Percentiles rank a stretch among this genome's conserved stretches.
phyloP scores from a whole-genome alignment of 1,140 invertebrate species.

The Anoplolepis gracilipes region DNA sequence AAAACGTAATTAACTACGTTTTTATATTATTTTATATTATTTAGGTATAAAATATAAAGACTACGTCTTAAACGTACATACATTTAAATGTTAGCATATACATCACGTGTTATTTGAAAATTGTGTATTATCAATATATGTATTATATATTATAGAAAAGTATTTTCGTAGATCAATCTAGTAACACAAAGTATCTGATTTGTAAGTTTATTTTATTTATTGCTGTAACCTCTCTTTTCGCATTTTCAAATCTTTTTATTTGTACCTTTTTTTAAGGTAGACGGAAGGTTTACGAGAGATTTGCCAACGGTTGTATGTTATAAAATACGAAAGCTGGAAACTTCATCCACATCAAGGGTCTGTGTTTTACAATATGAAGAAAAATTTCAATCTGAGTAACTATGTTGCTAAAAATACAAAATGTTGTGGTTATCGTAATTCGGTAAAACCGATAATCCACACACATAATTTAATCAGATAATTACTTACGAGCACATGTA shows the following conservation, averaged over 20 bases:
- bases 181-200: background rate
- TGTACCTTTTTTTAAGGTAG: background rate
- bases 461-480: constrained; percentile 36
- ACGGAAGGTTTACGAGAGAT: constrained; percentile 1
- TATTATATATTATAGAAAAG: too few species aligned
- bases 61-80: too few species aligned
- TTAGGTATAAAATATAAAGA: background rate
- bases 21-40: too few species aligned
- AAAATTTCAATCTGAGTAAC: constrained; percentile 21
- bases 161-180: background rate
- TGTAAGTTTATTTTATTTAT: background rate
- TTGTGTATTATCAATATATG: too few species aligned
- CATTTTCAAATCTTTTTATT: background rate
- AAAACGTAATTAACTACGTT: too few species aligned
- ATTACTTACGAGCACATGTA: background rate
- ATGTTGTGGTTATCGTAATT: too few species aligned
- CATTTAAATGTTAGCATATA: too few species aligned
- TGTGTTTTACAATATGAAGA: constrained; percentile 3
- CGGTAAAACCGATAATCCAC: constrained; percentile 25
- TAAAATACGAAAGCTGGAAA: constrained; percentile 1
- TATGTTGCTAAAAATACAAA: background rate
- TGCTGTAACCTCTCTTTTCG: background rate
- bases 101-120: too few species aligned
- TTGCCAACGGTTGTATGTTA: constrained; percentile 9
- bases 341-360: background rate